A percentile compares a stretch with the other conserved stretches of the same genome.
Conservation (phyloP, 1,140 invertebrate genomes). For the Cherax quadricarinatus region DNA sequence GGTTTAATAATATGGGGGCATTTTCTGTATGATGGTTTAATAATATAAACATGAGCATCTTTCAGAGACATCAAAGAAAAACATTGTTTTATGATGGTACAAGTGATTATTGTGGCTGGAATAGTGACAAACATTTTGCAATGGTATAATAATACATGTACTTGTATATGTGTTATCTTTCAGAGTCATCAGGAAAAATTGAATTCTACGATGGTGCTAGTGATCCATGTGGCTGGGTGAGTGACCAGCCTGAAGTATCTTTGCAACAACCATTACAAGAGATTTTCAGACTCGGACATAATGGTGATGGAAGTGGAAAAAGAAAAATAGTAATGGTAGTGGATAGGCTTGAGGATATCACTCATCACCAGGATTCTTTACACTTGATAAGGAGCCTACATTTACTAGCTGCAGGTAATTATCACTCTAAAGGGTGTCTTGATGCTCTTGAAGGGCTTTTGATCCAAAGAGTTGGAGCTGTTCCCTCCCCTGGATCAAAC, state of each 20-base stretch:
- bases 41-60: no score
- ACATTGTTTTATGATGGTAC: background rate
- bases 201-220: constrained; percentile 15
- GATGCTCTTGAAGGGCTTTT: no score
- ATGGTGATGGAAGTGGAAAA: background rate
- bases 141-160: background rate
- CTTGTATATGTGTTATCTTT: background rate
- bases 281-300: background rate
- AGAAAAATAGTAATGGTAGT: background rate
- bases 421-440: no score
- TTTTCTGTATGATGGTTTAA: no score
- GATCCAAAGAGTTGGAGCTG: no score
- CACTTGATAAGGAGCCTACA: constrained; percentile 16
- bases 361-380: background rate
- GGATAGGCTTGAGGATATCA: constrained; percentile 13
- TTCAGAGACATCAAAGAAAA: constrained; percentile 1
- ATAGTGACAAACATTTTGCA: background rate
- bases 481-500: no score
- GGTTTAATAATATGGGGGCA: no score
- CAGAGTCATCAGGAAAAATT: constrained; percentile 3
- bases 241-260: background rate
- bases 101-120: constrained; percentile 20
- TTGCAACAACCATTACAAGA: background rate
- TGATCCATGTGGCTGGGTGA: constrained; percentile 28
- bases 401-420: background rate